Evolutionary conservation across 2,888 invertebrate species (phyloP), one percentile per base, ranked within the genome.

Genomic region (Agrochola litura): DNA sequence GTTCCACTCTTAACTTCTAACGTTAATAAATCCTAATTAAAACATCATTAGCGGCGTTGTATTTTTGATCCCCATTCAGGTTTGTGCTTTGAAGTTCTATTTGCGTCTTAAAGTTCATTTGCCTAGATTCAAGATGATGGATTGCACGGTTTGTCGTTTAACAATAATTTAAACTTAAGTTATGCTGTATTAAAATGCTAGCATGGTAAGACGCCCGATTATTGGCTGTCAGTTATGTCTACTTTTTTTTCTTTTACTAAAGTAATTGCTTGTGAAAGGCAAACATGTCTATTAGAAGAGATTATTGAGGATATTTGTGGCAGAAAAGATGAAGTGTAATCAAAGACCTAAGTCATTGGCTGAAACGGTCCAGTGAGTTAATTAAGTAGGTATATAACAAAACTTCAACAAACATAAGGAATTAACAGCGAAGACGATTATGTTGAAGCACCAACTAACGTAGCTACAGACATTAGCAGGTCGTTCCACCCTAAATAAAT

Each of bases 1-100:
- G 41, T 68, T 54, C 61, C 60, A 66, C 49, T 71, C 69, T 64
- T 60, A 77, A 79, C 74, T 67, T 80, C 71, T 84, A 76, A 81
- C 46, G 65, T 74, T 82, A 82, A 84, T 88, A 89, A 88, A 89
- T 87, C 84, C 86, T 83, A 86, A 88, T 89, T 89, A 80, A 81
- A 86, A 79, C 77, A 52, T 86, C 83, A 88, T 88, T 89, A 87
- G 77, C 52, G 70, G 46, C 41, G 73, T 70, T 84, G 77, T 89
- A 86, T 85, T 85, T 83, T 81, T 87, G 83, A 87, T 89, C 70
- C 76, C 75, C 73, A 66, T 82, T 83, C 81, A 69, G 61, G 79
- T 71, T 82, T 78, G 77, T 81, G 73, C 78, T 87, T 88, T 82
- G 76, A 84, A 81, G 80, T 86, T 87, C 82, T 88, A 89, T 87